These are phyloP conservation scores for Acanthosepion pharaonis DNA, from an alignment of 2,888 invertebrate species.

Conservation along the genomic window DNA sequence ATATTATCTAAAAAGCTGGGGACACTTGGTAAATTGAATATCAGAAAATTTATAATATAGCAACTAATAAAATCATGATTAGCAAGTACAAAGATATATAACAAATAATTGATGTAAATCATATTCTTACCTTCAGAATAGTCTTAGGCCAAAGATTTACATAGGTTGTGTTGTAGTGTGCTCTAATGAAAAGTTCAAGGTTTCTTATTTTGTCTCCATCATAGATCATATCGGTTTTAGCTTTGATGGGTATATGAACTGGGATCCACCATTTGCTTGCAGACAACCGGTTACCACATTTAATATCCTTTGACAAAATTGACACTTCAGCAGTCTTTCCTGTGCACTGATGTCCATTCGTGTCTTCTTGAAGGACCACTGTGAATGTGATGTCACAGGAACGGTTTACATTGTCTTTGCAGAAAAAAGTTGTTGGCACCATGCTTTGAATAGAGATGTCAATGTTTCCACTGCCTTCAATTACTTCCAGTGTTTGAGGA, in stretches of 20 bases:
- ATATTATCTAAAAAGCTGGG: no score
- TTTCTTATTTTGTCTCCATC: constrained; percentile 54
- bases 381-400: constrained; percentile 48
- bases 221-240: constrained; percentile 55
- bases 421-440: constrained; percentile 58
- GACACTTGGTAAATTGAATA: no score
- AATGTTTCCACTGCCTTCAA: constrained; percentile 53
- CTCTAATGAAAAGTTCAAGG: constrained; percentile 45
- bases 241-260: constrained; percentile 54
- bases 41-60: no score
- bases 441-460: constrained; percentile 49
- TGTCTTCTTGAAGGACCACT: constrained; percentile 47
- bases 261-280: constrained; percentile 55
- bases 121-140: neutral
- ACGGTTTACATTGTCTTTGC: constrained; percentile 53
- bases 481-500: constrained; percentile 49
- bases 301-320: constrained; percentile 45
- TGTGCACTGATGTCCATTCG: constrained; percentile 51
- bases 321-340: constrained; percentile 54
- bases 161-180: constrained; percentile 48
- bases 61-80: no score
- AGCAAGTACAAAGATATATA: no score
- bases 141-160: neutral
- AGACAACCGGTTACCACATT: constrained; percentile 55
- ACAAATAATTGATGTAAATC: no score